phyloP scores from a whole-genome alignment of 2,888 invertebrate genomes.

The Hirtodrosophila trivittata region DNA sequence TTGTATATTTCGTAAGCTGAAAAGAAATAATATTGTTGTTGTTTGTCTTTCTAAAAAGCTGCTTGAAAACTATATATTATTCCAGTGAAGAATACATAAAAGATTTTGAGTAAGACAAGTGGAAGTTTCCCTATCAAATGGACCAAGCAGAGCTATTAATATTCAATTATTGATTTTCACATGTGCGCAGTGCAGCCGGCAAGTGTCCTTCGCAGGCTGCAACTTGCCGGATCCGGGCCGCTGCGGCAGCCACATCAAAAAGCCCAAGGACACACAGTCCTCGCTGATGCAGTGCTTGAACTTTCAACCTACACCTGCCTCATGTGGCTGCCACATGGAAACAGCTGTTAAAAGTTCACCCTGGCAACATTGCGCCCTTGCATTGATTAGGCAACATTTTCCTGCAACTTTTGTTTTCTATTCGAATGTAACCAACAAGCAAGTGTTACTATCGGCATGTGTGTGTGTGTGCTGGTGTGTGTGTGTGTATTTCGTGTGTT shows the following conservation, averaged over 20 bases:
- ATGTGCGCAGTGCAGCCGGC: slow-evolving; percentile 52
- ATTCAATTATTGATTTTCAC: slow-evolving; percentile 67
- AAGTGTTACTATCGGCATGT: slow-evolving; percentile 22
- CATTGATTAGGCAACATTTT: slow-evolving; percentile 51
- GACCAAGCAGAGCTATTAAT: no score
- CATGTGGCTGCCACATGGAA: slow-evolving; percentile 7
- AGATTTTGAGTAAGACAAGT: slow-evolving; percentile 52
- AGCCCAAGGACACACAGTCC: slow-evolving; percentile 57
- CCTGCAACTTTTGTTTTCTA: slow-evolving; percentile 48
- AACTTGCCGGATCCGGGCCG: slow-evolving; percentile 46
- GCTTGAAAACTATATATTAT: slow-evolving; percentile 9
- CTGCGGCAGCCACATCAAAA: slow-evolving; percentile 29
- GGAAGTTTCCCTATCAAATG: no score
- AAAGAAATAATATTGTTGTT: slow-evolving; percentile 19
- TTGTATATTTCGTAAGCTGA: slow-evolving; percentile 37
- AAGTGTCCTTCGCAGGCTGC: slow-evolving; percentile 69
- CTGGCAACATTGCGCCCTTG: slow-evolving; percentile 47
- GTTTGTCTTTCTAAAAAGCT: background rate
- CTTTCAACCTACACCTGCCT: slow-evolving; percentile 44
- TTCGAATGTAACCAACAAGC: slow-evolving; percentile 39
- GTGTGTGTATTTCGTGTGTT: slow-evolving; percentile 8
- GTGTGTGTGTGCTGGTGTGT: slow-evolving; percentile 7
- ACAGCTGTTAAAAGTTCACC: slow-evolving; percentile 58
- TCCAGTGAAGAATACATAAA: slow-evolving; percentile 13
- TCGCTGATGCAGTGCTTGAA: slow-evolving; percentile 53